Evolutionary conservation across 2,113 vertebrate species (phyloP), one percentile per base, ranked within the genome.

Genomic region (Dunckerocampus dactyliophorus): DNA sequence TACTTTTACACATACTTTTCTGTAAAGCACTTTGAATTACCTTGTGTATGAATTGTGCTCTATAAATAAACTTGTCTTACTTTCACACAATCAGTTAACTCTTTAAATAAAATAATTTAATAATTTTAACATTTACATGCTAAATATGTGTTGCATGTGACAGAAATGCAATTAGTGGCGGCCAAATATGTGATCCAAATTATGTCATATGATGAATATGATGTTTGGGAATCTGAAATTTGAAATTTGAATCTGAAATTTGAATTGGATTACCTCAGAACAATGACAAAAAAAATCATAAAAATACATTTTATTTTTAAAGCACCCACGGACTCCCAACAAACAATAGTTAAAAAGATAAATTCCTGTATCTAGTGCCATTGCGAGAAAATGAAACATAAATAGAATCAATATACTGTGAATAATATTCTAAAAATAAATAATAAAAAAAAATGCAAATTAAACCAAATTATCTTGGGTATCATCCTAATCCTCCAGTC

Each of bases 401-500:
- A 21, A 50, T 50, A 15, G 8, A 50, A 21, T 21, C 20, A 50
- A 22, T 22, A 50, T 19, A 47, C n/a, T 47, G 8, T 19, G 1
- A 47, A 17, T 19, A 47, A 17, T 47, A 47, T 10, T 47, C 19
- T 19, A 49, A 12, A 13, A 9, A 21, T n/a, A n/a, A n/a, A n/a
- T n/a, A n/a, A n/a, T n/a, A n/a, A n/a, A n/a, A n/a, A 49, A 10
- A 49, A 49, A 49, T 49, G 48, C 21, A 13, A 49, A 49, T 74
- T 28, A 12, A 37, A 37, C 34, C 9, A 37, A 1, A 37, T 37
- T 37, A 37, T 37, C 1, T 37, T 8, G 7, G 34, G 6, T 37
- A 43, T 43, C 5, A 43, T 5, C 3, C 39, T 9, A 14, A 43
- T 43, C 2, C 69, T 77, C 48, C 47, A 56, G 79, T 75, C 55